Percentiles rank a stretch among this genome's conserved stretches.
These are phyloP conservation scores for Tor tambroides DNA, from an alignment of 2,113 vertebrate species.

Conservation along the genomic window DNA sequence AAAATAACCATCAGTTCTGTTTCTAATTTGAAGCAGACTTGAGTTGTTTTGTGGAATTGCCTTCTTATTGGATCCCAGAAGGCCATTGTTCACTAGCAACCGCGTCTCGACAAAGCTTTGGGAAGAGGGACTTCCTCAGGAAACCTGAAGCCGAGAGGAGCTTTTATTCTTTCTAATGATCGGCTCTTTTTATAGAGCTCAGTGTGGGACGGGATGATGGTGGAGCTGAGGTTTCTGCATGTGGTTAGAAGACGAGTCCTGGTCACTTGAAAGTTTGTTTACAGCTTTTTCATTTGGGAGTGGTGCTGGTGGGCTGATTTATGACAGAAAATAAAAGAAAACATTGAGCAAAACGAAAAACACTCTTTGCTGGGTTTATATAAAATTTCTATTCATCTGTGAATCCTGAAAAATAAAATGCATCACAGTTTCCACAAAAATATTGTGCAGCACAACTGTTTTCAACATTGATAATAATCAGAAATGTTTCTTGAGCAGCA, in stretches of 20 bases:
- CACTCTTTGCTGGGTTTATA: too few species aligned
- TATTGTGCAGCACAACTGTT: too few species aligned
- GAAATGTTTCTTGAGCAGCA: too few species aligned
- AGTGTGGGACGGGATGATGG: not conserved
- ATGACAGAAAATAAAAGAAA: too few species aligned
- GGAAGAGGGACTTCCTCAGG: conserved; percentile 32
- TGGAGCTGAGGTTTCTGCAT: conserved; percentile 50
- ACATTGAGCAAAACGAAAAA: not conserved
- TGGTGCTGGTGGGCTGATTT: not conserved
- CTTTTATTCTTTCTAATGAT: not conserved
- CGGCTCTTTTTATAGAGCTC: too few species aligned
- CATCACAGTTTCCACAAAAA: too few species aligned
- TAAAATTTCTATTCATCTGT: too few species aligned
- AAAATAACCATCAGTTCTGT: not conserved
- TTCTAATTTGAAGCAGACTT: conserved; percentile 15
- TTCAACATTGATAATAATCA: too few species aligned
- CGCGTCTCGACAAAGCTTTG: not conserved
- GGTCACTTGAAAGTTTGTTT: conserved; percentile 60
- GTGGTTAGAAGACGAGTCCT: conserved; percentile 49
- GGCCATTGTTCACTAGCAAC: conserved; percentile 26
- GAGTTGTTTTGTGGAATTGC: not conserved
- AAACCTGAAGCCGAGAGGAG: conserved; percentile 15
- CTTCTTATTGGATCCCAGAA: not conserved
- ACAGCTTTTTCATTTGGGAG: conserved; percentile 33
- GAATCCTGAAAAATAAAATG: too few species aligned